A percentile compares a stretch with the other conserved stretches of the same genome.
These are phyloP conservation scores for Microctenopoma steveboyesi DNA, from an alignment of 2,797 vertebrate genomes.

Conservation along the genomic window DNA sequence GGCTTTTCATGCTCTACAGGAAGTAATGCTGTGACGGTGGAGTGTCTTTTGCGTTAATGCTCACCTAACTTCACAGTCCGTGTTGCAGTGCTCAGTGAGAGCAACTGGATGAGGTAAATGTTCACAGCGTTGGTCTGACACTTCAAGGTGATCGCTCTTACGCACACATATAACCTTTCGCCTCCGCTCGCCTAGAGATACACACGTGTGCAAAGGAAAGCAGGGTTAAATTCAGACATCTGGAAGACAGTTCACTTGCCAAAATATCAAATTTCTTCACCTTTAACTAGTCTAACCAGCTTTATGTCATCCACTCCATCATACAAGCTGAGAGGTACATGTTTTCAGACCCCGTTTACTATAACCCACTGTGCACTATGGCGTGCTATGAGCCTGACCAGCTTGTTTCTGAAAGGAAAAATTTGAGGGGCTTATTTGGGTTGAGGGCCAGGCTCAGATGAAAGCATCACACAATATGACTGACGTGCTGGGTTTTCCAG, in stretches of 20 bases:
- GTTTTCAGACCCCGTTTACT: constrained; percentile 40
- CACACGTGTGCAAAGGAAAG: constrained; percentile 69
- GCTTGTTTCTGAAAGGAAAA: constrained; percentile 23
- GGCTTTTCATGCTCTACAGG: neutral
- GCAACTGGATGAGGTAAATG: constrained; percentile 78
- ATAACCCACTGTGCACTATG: constrained; percentile 38
- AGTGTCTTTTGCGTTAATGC: neutral
- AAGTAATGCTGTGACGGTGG: neutral
- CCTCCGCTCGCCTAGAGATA: constrained; percentile 84
- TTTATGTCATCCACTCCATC: constrained; percentile 39
- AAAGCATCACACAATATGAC: constrained; percentile 47
- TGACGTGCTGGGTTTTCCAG: constrained; percentile 27
- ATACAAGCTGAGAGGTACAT: constrained; percentile 14
- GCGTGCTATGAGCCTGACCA: constrained; percentile 40
- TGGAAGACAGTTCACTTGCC: constrained; percentile 35
- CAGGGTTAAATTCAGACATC: constrained; percentile 50
- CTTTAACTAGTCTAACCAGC: constrained; percentile 37
- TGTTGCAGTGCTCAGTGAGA: constrained; percentile 88
- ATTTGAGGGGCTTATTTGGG: constrained; percentile 38
- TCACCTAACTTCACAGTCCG: constrained; percentile 94
- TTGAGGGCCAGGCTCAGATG: constrained; percentile 36
- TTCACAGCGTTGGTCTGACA: constrained; percentile 93
- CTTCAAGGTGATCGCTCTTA: constrained; percentile 87
- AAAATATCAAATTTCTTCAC: constrained; percentile 47
- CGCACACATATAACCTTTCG: constrained; percentile 88